These are phyloP conservation scores for Sebastiscus tertius DNA, from an alignment of 2,797 vertebrate species.

Conservation along the genomic window DNA sequence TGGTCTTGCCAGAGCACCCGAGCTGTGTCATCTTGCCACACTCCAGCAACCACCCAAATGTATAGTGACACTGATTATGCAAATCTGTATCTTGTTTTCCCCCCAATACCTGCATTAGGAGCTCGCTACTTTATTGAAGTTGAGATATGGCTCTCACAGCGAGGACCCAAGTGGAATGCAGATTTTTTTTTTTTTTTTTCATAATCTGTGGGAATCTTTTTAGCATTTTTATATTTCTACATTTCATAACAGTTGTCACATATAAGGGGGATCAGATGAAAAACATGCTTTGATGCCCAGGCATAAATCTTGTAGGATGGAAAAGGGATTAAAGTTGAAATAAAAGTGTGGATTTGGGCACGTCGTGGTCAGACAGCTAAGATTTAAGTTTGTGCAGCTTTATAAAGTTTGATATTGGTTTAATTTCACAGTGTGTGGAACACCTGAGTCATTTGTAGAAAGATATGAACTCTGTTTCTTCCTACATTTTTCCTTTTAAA, in stretches of 20 bases:
- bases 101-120: constrained; percentile 83
- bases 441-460: constrained; percentile 11
- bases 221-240: constrained; percentile 70
- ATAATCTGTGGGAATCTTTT: constrained; percentile 81
- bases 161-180: constrained; percentile 56
- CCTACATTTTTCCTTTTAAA: background rate
- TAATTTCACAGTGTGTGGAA: constrained; percentile 13
- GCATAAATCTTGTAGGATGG: constrained; percentile 62
- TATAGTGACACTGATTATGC: constrained; percentile 91
- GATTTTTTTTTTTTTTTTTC: constrained; percentile 32
- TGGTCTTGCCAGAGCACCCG: constrained; percentile 75
- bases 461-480: background rate
- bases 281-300: constrained; percentile 74
- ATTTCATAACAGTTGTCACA: constrained; percentile 77
- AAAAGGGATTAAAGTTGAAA: constrained; percentile 66
- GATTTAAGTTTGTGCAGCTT: constrained; percentile 17
- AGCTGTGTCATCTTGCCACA: constrained; percentile 85
- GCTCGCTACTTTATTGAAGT: constrained; percentile 79
- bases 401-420: constrained; percentile 25
- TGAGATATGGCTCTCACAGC: constrained; percentile 73
- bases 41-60: constrained; percentile 84
- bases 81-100: constrained; percentile 85
- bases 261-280: constrained; percentile 72
- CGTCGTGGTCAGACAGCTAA: constrained; percentile 35
- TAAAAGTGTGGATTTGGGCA: constrained; percentile 52